Evolutionary conservation across 2,797 vertebrate species (phyloP).

Genomic region (Myotis myotis): DNA sequence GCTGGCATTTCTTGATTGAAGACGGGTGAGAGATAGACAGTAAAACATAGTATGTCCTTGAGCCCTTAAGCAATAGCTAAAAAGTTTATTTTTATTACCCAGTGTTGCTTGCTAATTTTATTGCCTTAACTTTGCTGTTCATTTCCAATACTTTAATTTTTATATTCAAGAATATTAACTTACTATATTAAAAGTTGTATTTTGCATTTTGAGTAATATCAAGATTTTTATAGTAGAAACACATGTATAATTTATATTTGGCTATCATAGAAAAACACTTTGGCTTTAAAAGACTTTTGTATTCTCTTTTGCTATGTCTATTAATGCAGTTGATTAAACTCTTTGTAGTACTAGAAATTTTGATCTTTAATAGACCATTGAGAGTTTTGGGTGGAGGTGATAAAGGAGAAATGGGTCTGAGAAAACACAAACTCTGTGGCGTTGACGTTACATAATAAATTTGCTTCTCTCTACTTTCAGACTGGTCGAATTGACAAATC

Average conservation of each 20-base stretch:
- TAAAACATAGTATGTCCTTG: background rate
- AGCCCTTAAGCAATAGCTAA: background rate
- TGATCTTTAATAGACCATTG: background rate
- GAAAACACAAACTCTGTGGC: background rate
- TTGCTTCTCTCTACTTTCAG: constrained; percentile 81
- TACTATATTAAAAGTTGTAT: constrained; percentile 18
- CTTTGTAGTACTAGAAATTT: constrained; percentile 19
- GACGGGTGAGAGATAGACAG: background rate
- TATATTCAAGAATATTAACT: background rate
- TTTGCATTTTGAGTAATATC: constrained; percentile 25
- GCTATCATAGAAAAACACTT: background rate
- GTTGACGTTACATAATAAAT: background rate
- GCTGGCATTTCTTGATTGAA: background rate
- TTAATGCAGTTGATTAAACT: constrained; percentile 34
- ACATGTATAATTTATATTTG: background rate
- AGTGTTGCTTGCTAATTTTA: background rate
- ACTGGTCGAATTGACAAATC: constrained; percentile 97
- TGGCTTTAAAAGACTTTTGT: background rate
- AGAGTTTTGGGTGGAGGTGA: background rate
- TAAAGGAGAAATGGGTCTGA: background rate
- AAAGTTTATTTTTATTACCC: background rate
- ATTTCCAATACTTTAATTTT: background rate
- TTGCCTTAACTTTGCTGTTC: background rate
- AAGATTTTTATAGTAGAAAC: background rate
- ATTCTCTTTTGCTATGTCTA: constrained; percentile 1